Percentiles rank a stretch among this genome's conserved stretches.
phyloP scores from a whole-genome alignment of 2,113 vertebrate genomes.

The Grammomys surdaster region DNA sequence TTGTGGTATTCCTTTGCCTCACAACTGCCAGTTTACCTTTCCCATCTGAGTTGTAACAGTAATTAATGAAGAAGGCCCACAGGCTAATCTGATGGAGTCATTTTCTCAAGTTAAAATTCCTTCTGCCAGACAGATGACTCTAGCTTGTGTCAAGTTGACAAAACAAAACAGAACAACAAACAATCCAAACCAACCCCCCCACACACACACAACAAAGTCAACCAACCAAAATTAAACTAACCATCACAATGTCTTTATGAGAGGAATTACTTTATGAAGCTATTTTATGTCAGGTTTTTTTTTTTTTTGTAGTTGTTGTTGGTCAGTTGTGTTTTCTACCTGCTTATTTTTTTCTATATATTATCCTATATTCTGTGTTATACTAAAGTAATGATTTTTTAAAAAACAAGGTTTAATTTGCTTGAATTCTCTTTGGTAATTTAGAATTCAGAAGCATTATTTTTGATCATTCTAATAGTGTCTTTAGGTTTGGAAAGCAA shows the following conservation, averaged over 20 bases:
- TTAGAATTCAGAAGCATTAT: conserved; percentile 56
- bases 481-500: conserved; percentile 46
- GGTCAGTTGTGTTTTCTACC: background rate
- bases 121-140: background rate
- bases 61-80: background rate
- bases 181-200: too few species aligned
- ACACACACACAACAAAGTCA: background rate
- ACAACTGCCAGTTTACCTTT: background rate
- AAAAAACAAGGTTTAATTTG: conserved; percentile 18
- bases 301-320: background rate
- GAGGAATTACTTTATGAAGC: background rate
- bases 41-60: background rate
- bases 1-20: background rate
- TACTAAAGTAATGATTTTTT: conserved; percentile 8
- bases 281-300: background rate
- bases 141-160: background rate
- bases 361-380: background rate
- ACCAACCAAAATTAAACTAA: background rate
- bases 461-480: conserved; percentile 50
- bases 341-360: conserved; percentile 26
- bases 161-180: background rate
- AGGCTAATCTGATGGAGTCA: background rate
- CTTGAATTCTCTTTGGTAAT: conserved; percentile 55
- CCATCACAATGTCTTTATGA: background rate
- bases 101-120: background rate